Evolutionary conservation across 2,888 invertebrate genomes (phyloP), one percentile per base, ranked within the genome.

Genomic region (Plagiodera versicolora): DNA sequence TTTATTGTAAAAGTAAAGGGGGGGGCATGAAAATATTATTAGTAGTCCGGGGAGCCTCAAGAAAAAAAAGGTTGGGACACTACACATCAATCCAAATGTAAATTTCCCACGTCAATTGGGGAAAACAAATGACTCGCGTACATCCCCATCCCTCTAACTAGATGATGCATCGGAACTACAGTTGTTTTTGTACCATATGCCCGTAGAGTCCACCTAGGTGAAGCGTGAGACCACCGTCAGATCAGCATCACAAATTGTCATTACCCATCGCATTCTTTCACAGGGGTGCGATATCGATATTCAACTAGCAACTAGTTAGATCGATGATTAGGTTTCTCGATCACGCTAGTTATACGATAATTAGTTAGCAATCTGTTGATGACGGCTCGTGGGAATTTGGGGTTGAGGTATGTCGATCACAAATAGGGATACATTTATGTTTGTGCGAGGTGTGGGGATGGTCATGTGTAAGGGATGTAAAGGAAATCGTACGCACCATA

Each of bases 291-390:
- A 28, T 56, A 45, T 51, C 54, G 48, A 52, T 56, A 56, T 56
- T 51, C 45, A 18, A 35, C 39, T 14, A 51, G 30, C 30, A 50
- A 51, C 58, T 46, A 32, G 39, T 48, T 55, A 51, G 58, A 53
- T 53, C 16, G 52, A 32, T 48, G 60, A 60, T 60, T 60, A 60
- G 60, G 53, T 54, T 30, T 20, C n/a, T 14, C 17, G 44, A 58
- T 58, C 51, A 32, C 28, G 46, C 60, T 52, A 56, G 60, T 57
- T 61, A 58, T 61, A 54, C 39, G 35, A 58, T 59, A 63, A 65
- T 65, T 65, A 65, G 61, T 56, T 56, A 57, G 11, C 65, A 61
- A 65, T 65, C 65, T 65, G 65, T 61, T 63, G 63, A 57, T 61
- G 55, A 20, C 44, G 17, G 16, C 53, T 20, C 63, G 65, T 65